Base-by-base conservation (phyloP, 1,140 invertebrate species). In the Hyphantria cunea region DNA sequence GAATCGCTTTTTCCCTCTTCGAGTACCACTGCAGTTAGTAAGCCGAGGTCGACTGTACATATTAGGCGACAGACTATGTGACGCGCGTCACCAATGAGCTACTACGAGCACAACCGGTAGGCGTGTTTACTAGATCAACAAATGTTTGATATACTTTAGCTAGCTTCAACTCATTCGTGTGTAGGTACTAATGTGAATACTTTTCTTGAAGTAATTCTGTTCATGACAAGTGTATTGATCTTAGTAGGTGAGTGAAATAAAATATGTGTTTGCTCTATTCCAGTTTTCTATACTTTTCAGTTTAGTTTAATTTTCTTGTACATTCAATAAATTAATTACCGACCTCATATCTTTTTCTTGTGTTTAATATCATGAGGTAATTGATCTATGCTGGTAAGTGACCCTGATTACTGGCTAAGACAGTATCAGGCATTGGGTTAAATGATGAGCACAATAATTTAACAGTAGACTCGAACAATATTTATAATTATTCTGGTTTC, bases 11-110 rank as follows among this genome's bases (percentile, higher is more conserved):
- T 15, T 11, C 45, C 45, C 34, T 14, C 33, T 6, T 13, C 34
- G 41, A 48, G 45, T 5, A 41, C 51, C 48, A 37, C 39, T 0
- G 39, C 15, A 14, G n/a, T 25, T 25, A 32, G 13, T 25, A n/a
- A 39, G 53, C 48, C 66, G 66, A 68, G 66, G 66, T 54, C 66
- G 66, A 12, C 53, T 45, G 17, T 63, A 68, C 66, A 59, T 68
- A 68, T 68, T 68, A 68, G 66, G 66, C 64, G 15, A 14, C 41
- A 63, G 60, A 63, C 60, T 68, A 63, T 68, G 66, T 68, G 66
- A 68, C 60, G 53, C 48, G 66, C 41, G 59, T 68, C n/a, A 55
- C 60, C 47, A 68, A 68, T 60, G 51, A 68, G 58, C 45, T 63
- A 49, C 54, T 39, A 49, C 56, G 37, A 12, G n/a, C 13, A 41